Conservation (phyloP, 2,888 invertebrate genomes). For the Zygothrica quintamaculata region DNA sequence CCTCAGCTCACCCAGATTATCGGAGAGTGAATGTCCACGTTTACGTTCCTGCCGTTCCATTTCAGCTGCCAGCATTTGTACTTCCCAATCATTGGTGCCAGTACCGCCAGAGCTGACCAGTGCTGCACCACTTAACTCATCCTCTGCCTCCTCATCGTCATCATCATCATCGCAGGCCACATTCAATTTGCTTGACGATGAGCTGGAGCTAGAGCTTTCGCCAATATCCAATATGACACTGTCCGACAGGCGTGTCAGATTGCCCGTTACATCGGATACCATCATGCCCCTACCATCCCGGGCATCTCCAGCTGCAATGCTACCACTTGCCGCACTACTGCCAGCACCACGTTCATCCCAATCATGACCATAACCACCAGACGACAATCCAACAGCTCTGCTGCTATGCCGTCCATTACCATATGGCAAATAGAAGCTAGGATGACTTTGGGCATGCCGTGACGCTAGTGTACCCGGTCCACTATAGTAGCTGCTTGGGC, state of each 20-base stretch:
- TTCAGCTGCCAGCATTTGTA: slow-evolving; percentile 91
- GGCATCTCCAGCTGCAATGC: neutral
- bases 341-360: slow-evolving; percentile 51
- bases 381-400: too few species aligned
- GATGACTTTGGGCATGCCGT: slow-evolving; percentile 70
- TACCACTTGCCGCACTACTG: slow-evolving; percentile 11
- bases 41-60: slow-evolving; percentile 86
- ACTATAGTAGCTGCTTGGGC: slow-evolving; percentile 60
- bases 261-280: slow-evolving; percentile 83
- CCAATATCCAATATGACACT: slow-evolving; percentile 83
- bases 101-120: slow-evolving; percentile 16
- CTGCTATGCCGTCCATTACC: slow-evolving; percentile 52
- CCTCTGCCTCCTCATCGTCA: slow-evolving; percentile 76
- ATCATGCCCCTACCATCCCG: slow-evolving; percentile 58
- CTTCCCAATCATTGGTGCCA: slow-evolving; percentile 89
- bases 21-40: slow-evolving; percentile 80
- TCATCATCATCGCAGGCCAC: slow-evolving; percentile 68
- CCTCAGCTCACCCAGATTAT: slow-evolving; percentile 74
- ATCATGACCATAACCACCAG: slow-evolving; percentile 58
- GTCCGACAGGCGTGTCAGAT: slow-evolving; percentile 84
- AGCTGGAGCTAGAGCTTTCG: slow-evolving; percentile 82
- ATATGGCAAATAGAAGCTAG: slow-evolving; percentile 61
- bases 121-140: slow-evolving; percentile 56
- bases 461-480: slow-evolving; percentile 62
- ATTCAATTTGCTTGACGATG: slow-evolving; percentile 80